A percentile compares a stretch with the other conserved stretches of the same genome.
Conservation (phyloP, 1,140 invertebrate species). For the Pinna nobilis region DNA sequence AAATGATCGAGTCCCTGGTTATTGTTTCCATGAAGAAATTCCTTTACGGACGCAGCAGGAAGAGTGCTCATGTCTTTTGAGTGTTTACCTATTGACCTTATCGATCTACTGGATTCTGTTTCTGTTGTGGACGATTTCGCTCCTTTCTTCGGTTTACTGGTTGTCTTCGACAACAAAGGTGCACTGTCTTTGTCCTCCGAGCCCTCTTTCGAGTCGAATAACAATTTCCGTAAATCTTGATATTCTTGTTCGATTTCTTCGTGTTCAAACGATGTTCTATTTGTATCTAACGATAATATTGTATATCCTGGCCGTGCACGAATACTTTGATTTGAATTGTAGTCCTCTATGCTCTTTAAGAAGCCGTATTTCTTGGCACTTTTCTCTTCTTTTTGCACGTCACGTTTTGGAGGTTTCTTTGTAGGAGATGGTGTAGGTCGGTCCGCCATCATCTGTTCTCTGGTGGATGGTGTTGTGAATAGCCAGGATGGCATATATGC, state of each 20-base stretch:
- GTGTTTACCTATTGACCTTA: not conserved
- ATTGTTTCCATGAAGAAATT: not conserved
- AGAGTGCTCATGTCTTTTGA: not conserved
- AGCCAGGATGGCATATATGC: conserved; percentile 4
- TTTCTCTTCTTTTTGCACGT: not conserved
- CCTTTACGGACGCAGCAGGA: conserved; percentile 6
- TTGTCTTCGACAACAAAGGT: not conserved
- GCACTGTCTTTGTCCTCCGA: not conserved
- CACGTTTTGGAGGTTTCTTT: no score
- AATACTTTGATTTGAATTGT: not conserved
- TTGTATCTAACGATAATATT: conserved; percentile 7
- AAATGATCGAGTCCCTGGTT: conserved; percentile 9
- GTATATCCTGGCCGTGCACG: conserved; percentile 2
- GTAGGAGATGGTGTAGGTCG: not conserved
- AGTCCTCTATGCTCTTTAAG: not conserved
- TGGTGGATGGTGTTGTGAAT: conserved; percentile 10
- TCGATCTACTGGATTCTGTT: not conserved
- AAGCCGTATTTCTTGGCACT: not conserved
- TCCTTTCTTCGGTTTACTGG: not conserved
- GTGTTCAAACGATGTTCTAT: conserved; percentile 13
- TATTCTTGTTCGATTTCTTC: conserved; percentile 22
- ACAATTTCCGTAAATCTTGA: conserved; percentile 10
- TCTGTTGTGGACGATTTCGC: conserved; percentile 14
- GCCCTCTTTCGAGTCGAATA: conserved; percentile 8
- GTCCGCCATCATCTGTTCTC: conserved; percentile 17